Base-by-base conservation (phyloP, 2,888 invertebrate species). In the Taphrorychus bicolor region DNA sequence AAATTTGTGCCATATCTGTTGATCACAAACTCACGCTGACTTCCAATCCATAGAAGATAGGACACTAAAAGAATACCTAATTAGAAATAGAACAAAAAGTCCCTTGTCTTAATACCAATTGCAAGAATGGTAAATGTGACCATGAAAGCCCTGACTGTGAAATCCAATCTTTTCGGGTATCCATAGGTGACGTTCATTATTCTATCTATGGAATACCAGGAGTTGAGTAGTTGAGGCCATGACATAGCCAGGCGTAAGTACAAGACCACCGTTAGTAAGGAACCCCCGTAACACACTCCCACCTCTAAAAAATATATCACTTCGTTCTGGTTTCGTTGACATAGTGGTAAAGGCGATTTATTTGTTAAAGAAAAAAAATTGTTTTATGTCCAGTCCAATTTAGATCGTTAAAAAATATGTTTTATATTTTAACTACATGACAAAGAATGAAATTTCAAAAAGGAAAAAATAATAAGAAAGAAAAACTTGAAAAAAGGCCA, bases 131-230 rank as follows among this genome's bases (percentile, higher is more conserved):
- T 3, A 32, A 32, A 32, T 32, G 11, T 32, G 7, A 32, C 32
- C 2, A 69, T 62, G 19, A 68, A 65, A 9, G 70, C 49, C 56
- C 42, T 56, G 3, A 76, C 58, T 57, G 69, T 72, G 18, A n/a
- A 66, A 54, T 75, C 69, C 24, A 76, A 54, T 2, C 14, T 52
- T 23, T 68, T 17, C 0, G 75, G 74, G 54, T 73, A 76, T 32
- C 74, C 75, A 63, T 76, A 75, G 18, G 23, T 66, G 14, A 21
- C 49, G 40, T 72, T 72, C 76, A 76, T 76, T 16, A 70, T 69
- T 62, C 64, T 70, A 21, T 76, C 76, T 49, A 76, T 69, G 22
- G 54, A 42, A 51, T 69, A 72, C 75, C 75, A 76, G 18, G 62
- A 51, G 48, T 62, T 68, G 45, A 73, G 69, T n/a, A 76, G 59